phyloP scores from a whole-genome alignment of 2,113 vertebrate genomes.

The Toxotes jaculatrix region DNA sequence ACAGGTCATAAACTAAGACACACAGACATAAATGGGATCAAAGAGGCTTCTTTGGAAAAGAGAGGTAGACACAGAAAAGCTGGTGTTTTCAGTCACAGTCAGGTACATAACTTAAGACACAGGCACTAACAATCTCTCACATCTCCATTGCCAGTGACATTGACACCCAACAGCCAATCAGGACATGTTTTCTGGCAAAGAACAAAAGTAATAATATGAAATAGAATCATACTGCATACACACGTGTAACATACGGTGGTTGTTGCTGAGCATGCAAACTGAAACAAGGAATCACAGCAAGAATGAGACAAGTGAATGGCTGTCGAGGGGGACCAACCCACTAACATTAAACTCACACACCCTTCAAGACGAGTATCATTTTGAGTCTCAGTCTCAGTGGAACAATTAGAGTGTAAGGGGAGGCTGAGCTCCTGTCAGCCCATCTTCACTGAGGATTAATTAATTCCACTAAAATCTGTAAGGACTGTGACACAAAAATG shows the following conservation, averaged over 20 bases:
- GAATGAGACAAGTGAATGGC: conserved; percentile 56
- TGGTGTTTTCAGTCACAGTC: neutral
- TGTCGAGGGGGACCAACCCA: conserved; percentile 41
- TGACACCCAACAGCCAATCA: conserved; percentile 5
- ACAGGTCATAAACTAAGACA: neutral
- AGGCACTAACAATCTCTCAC: neutral
- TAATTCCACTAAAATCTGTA: conserved; percentile 61
- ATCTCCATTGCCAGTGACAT: too few relatives aligned
- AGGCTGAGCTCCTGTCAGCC: conserved; percentile 74
- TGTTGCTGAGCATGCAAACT: conserved; percentile 27
- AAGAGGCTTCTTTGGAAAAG: neutral
- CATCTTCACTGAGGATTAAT: conserved; percentile 71
- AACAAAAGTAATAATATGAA: neutral
- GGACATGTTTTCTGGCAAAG: neutral
- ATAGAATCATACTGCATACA: neutral
- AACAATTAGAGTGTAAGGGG: conserved; percentile 75
- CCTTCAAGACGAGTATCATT: conserved; percentile 68
- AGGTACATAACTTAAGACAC: conserved; percentile 9
- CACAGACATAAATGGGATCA: conserved; percentile 4
- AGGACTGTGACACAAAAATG: conserved; percentile 43
- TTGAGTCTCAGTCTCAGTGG: conserved; percentile 71
- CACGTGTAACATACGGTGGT: neutral
- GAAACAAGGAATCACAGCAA: conserved; percentile 35
- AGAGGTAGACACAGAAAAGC: neutral
- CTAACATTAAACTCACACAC: conserved; percentile 55